Evolutionary conservation across 2,113 vertebrate genomes (phyloP).

Genomic region (Suncus etruscus): DNA sequence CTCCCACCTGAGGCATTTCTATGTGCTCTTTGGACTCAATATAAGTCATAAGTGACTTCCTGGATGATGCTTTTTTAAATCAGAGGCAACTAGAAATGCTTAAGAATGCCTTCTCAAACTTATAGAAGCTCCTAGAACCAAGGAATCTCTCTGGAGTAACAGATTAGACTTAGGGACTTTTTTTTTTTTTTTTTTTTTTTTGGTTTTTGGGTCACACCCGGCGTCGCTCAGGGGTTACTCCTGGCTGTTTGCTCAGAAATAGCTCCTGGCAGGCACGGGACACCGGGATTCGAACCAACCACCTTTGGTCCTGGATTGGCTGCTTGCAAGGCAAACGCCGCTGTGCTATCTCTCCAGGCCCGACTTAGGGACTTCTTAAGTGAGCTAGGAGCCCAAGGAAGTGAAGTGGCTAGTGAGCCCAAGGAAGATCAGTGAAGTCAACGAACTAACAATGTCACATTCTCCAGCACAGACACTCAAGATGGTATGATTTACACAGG

Average conservation of each 20-base stretch:
- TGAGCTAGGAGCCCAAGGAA: background rate
- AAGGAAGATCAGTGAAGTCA: background rate
- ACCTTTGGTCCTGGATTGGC: too few species aligned
- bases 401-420: background rate
- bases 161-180: background rate
- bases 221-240: too few species aligned
- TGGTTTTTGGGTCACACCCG: too few species aligned
- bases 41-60: slow-evolving; percentile 21
- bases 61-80: background rate
- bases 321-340: too few species aligned
- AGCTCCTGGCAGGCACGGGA: too few species aligned
- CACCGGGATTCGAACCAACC: too few species aligned
- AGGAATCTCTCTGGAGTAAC: background rate
- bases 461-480: background rate
- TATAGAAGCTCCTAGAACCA: background rate
- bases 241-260: too few species aligned
- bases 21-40: background rate
- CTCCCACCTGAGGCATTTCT: background rate
- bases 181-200: too few species aligned
- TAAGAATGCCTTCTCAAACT: background rate
- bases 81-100: background rate
- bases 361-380: background rate
- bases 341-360: too few species aligned
- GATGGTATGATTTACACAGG: background rate
- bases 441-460: accelerated